Conservation (phyloP, 2,888 invertebrate genomes). For the Hipparchia sbordonii region DNA sequence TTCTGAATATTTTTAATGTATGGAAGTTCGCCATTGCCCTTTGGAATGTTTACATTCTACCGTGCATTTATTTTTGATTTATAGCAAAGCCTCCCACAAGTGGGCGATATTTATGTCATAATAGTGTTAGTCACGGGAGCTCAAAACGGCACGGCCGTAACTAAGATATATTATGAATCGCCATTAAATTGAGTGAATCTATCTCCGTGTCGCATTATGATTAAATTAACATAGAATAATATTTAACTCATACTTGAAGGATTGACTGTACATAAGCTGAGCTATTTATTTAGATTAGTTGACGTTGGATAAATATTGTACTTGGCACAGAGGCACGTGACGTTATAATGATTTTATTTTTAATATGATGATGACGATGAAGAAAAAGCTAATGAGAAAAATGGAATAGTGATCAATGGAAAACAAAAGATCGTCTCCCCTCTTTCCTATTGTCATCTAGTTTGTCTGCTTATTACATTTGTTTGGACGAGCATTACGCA, state of each 20-base stretch:
- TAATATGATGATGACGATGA: no score
- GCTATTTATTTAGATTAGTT: conserved; percentile 1
- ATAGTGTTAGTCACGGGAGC: conserved; percentile 23
- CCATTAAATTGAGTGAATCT: conserved; percentile 9
- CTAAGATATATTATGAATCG: conserved; percentile 14
- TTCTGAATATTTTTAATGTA: no score
- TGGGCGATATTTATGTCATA: conserved; percentile 24
- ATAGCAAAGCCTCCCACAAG: conserved; percentile 11
- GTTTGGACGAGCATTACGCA: no score
- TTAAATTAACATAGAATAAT: not conserved
- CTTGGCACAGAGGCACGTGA: no score
- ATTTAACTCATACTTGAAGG: conserved; percentile 3
- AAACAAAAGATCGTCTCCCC: no score
- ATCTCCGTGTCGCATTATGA: conserved; percentile 5
- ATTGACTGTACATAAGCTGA: not conserved
- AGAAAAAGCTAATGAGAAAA: no score
- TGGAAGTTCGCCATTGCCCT: no score
- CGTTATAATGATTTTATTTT: no score
- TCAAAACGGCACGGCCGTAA: conserved; percentile 6
- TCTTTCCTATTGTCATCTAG: no score
- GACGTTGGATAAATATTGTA: not conserved
- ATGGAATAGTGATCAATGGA: no score
- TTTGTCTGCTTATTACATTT: no score
- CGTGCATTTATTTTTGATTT: conserved; percentile 3
- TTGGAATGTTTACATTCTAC: not conserved